Conservation (phyloP, 2,113 vertebrate genomes). For the Nothoprocta pentlandii region DNA sequence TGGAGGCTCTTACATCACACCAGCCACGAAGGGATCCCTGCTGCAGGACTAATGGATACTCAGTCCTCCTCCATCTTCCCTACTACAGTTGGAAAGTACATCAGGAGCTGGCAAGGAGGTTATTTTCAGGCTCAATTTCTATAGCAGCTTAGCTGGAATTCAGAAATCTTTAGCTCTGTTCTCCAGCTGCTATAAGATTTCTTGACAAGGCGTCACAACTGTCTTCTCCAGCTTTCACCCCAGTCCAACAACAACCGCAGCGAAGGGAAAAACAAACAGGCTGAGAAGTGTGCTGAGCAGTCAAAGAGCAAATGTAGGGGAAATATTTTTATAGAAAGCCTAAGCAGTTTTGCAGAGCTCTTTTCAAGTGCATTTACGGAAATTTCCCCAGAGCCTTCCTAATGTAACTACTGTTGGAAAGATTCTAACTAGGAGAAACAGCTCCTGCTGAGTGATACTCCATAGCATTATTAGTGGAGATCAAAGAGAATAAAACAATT, state of each 20-base stretch:
- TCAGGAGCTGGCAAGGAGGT: not conserved
- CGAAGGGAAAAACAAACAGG: conserved; percentile 32
- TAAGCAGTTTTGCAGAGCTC: conserved; percentile 23
- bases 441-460: conserved; percentile 18
- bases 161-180: not conserved
- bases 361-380: conserved; percentile 46
- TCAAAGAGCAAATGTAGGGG: not conserved
- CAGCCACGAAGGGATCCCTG: not conserved
- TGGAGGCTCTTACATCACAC: accelerated
- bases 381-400: conserved; percentile 42
- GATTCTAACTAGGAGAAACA: conserved; percentile 35
- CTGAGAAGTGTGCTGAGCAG: not conserved
- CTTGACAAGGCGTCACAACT: not conserved
- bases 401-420: conserved; percentile 17
- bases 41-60: not conserved
- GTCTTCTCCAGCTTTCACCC: not conserved
- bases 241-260: not conserved
- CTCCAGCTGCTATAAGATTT: not conserved
- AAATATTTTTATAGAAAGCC: not conserved
- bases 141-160: not conserved
- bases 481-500: conserved; percentile 51
- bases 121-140: not conserved
- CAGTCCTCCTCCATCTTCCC: not conserved
- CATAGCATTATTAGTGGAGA: conserved; percentile 10
- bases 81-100: not conserved